These are phyloP conservation scores for Lasioglossum marginatum DNA, from an alignment of 2,888 invertebrate genomes.

Conservation along the genomic window DNA sequence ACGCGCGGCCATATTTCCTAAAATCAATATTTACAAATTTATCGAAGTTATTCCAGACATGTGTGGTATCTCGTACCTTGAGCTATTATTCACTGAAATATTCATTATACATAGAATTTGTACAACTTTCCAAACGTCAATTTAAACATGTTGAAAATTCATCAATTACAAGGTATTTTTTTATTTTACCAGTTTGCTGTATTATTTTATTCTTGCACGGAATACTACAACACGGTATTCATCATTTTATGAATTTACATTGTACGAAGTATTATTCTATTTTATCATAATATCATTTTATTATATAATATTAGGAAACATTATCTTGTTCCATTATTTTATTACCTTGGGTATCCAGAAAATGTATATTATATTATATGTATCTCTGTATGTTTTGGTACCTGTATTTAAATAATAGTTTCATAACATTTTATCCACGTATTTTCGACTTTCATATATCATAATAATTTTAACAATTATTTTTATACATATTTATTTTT, in stretches of 20 bases:
- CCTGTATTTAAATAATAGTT: too few relatives aligned
- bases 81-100: background rate
- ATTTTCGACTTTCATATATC: too few relatives aligned
- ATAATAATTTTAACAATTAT: too few relatives aligned
- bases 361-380: too few relatives aligned
- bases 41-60: background rate
- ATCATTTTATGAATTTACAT: background rate
- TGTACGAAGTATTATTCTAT: background rate
- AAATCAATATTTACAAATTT: conserved; percentile 15
- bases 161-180: background rate
- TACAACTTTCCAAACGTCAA: background rate
- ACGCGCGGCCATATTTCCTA: background rate
- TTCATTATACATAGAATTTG: background rate
- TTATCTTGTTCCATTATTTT: background rate
- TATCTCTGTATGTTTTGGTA: too few relatives aligned
- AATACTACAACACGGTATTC: background rate
- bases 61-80: background rate
- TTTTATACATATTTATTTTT: too few relatives aligned
- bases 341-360: too few relatives aligned
- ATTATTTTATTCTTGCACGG: background rate
- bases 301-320: background rate
- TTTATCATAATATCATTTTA: background rate
- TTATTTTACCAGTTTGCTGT: background rate
- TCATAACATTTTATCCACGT: too few relatives aligned
- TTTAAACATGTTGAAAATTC: background rate